These are phyloP conservation scores for Sepiola atlantica DNA, from an alignment of 2,888 invertebrate genomes.

Conservation along the genomic window DNA sequence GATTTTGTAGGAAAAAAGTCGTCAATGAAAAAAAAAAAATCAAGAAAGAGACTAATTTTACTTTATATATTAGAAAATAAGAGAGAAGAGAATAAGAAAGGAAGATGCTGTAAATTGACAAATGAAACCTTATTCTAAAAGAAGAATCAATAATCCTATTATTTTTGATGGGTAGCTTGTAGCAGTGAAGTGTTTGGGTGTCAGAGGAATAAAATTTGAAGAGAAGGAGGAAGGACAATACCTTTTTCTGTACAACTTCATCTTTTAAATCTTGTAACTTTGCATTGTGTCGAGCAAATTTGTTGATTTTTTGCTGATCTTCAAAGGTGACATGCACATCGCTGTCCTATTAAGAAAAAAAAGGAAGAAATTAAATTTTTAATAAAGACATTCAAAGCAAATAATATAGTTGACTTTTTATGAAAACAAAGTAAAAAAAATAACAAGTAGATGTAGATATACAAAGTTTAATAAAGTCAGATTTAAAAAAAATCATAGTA, in stretches of 20 bases:
- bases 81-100: too few species aligned
- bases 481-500: too few species aligned
- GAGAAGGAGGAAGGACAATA: slow-evolving; percentile 50
- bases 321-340: slow-evolving; percentile 96
- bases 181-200: neutral
- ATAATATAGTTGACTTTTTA: neutral
- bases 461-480: too few species aligned
- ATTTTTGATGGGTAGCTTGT: neutral
- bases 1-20: too few species aligned
- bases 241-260: slow-evolving; percentile 87
- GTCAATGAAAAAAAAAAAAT: too few species aligned
- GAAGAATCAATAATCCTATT: too few species aligned
- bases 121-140: too few species aligned
- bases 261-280: slow-evolving; percentile 92
- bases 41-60: too few species aligned
- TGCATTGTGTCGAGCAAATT: slow-evolving; percentile 94
- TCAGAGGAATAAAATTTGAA: neutral
- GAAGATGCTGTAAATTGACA: too few species aligned
- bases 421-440: neutral
- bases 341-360: slow-evolving; percentile 77
- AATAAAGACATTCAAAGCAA: neutral
- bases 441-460: too few species aligned
- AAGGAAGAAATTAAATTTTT: neutral
- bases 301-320: slow-evolving; percentile 98
- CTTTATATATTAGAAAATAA: too few species aligned